These are phyloP conservation scores for Leucophenga maculata DNA, from an alignment of 2,888 invertebrate species.

Conservation along the genomic window DNA sequence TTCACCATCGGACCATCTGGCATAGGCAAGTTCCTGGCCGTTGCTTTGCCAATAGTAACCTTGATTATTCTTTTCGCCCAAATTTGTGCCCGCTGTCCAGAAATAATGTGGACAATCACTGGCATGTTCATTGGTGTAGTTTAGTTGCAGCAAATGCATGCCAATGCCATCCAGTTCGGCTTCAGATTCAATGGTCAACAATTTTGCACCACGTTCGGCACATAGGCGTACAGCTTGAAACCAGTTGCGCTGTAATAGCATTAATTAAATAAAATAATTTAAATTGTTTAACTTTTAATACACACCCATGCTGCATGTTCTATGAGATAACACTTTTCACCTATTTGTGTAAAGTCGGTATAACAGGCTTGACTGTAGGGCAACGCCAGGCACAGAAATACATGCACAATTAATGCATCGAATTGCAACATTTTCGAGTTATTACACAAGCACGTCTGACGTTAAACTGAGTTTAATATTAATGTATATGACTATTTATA, in stretches of 20 bases:
- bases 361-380: neutral
- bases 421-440: neutral
- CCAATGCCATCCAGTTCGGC: neutral
- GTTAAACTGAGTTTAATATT: no score
- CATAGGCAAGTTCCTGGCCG: neutral
- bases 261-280: neutral
- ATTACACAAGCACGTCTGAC: no score
- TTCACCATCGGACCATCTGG: neutral
- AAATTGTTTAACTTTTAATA: neutral
- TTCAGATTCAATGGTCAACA: slow-evolving; percentile 1
- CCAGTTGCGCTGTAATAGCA: neutral
- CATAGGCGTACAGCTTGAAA: neutral
- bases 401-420: neutral
- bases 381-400: neutral
- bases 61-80: neutral
- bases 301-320: neutral
- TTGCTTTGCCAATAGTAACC: neutral
- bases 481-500: no score
- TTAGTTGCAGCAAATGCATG: neutral
- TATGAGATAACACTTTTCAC: neutral
- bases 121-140: neutral
- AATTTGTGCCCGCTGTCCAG: slow-evolving; percentile 3
- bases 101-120: neutral
- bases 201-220: neutral
- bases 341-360: neutral